Evolutionary conservation across 2,113 vertebrate genomes (phyloP).

Genomic region (Pleuronectes platessa): DNA sequence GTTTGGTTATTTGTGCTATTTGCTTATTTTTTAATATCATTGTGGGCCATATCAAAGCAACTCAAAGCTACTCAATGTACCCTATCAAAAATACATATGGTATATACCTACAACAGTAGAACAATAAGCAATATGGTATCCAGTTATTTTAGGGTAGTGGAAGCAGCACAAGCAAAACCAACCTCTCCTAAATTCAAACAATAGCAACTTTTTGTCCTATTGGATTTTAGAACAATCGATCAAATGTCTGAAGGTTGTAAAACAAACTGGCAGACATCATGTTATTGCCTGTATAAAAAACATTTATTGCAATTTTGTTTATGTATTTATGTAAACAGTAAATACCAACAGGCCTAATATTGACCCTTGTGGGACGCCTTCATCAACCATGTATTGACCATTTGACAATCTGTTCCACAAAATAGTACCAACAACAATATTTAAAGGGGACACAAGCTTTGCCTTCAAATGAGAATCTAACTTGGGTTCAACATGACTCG

Average conservation of each 20-base stretch:
- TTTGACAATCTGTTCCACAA: not conserved
- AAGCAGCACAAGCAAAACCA: not conserved
- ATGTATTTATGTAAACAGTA: no score
- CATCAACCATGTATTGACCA: not conserved
- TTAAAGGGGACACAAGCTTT: no score
- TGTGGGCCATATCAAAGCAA: conserved; percentile 41
- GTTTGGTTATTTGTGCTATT: conserved; percentile 35
- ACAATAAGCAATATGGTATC: no score
- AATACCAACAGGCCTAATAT: not conserved
- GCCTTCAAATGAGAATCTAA: not conserved
- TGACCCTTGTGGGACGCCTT: not conserved
- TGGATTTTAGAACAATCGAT: no score
- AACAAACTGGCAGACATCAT: no score
- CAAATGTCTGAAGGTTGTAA: no score
- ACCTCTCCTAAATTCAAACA: not conserved
- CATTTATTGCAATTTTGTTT: no score
- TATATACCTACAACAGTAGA: not conserved
- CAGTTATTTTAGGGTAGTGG: not conserved
- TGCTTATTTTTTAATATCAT: conserved; percentile 39
- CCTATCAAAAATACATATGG: not conserved
- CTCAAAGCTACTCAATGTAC: not conserved
- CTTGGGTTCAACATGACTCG: no score
- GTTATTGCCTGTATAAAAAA: no score
- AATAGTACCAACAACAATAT: no score
- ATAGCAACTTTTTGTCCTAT: not conserved